Percentiles rank a stretch among this genome's conserved stretches.
Conservation (phyloP, 2,888 invertebrate species). For the Cybosia mesomella region DNA sequence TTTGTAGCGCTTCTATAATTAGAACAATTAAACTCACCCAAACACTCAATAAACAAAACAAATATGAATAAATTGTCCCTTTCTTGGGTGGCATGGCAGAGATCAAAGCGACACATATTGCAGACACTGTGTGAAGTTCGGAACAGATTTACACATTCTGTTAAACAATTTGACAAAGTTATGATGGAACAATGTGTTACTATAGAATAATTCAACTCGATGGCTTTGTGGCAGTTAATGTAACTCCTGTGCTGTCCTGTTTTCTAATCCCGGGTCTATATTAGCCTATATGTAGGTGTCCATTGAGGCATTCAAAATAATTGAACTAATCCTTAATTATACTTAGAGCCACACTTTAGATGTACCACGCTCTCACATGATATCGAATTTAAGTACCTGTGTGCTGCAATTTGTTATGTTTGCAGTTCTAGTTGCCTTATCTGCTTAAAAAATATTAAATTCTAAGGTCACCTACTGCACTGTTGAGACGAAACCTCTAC, state of each 20-base stretch:
- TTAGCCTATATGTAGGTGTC: too few relatives aligned
- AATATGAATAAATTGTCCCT: conserved; percentile 12
- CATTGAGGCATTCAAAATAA: too few relatives aligned
- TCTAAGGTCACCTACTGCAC: too few relatives aligned
- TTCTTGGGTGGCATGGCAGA: conserved; percentile 58
- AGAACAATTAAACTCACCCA: conserved; percentile 12
- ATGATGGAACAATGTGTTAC: conserved; percentile 43
- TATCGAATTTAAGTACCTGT: too few relatives aligned
- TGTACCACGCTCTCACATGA: too few relatives aligned
- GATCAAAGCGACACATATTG: conserved; percentile 52
- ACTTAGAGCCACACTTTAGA: too few relatives aligned
- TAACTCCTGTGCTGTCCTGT: fast-evolving
- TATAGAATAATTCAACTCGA: neutral
- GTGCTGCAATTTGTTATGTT: too few relatives aligned
- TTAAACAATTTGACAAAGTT: conserved; percentile 62
- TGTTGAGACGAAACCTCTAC: too few relatives aligned
- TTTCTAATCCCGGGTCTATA: neutral
- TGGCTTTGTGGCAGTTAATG: neutral
- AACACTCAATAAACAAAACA: conserved; percentile 23
- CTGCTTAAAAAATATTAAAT: too few relatives aligned
- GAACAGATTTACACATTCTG: conserved; percentile 21
- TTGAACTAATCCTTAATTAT: too few relatives aligned
- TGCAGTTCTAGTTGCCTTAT: too few relatives aligned
- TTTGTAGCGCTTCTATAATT: conserved; percentile 7
- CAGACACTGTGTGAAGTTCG: conserved; percentile 27